A percentile compares a stretch with the other conserved stretches of the same genome.
Evolutionary conservation across 1,140 invertebrate species (phyloP).

Genomic region (Drosophila ananassae): DNA sequence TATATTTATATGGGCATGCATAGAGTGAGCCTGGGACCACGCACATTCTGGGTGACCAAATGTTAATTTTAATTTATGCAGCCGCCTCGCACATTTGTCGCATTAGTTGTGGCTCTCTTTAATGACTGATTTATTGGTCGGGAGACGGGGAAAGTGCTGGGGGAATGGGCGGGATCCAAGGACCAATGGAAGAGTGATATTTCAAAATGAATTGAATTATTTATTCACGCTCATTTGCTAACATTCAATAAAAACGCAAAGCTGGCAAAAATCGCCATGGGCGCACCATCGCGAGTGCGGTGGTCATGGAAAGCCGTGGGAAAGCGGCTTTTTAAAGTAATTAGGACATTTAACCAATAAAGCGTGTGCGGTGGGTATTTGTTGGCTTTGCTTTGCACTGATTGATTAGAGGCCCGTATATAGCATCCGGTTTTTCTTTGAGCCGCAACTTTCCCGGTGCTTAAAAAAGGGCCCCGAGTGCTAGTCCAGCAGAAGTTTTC

Average conservation of each 20-base stretch:
- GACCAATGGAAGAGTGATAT: slow-evolving; percentile 6
- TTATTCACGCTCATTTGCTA: slow-evolving; percentile 68
- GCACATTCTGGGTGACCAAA: slow-evolving; percentile 47
- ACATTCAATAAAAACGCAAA: slow-evolving; percentile 67
- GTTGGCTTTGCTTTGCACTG: slow-evolving; percentile 27
- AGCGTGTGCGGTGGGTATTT: slow-evolving; percentile 45
- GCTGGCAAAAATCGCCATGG: slow-evolving; percentile 31
- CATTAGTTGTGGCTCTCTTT: slow-evolving; percentile 74
- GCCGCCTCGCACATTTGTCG: slow-evolving; percentile 73
- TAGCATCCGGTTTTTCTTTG: slow-evolving; percentile 4
- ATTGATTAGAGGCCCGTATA: slow-evolving; percentile 60
- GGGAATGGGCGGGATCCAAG: slow-evolving; percentile 5
- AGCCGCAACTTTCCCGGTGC: slow-evolving; percentile 14
- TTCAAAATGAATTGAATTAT: slow-evolving; percentile 62
- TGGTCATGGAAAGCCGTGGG: slow-evolving; percentile 5
- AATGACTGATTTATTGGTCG: slow-evolving; percentile 80
- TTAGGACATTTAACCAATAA: slow-evolving; percentile 63
- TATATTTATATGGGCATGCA: too few relatives aligned
- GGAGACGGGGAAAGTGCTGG: slow-evolving; percentile 34
- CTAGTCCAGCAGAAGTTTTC: slow-evolving; percentile 42
- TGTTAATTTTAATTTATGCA: slow-evolving; percentile 81
- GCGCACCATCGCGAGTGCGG: slow-evolving; percentile 19
- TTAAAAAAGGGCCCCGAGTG: slow-evolving; percentile 7
- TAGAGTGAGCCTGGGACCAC: background rate
- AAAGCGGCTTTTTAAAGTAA: slow-evolving; percentile 73